Base-by-base conservation (phyloP, 1,140 invertebrate genomes). In the Daktulosphaira vitifoliae region DNA sequence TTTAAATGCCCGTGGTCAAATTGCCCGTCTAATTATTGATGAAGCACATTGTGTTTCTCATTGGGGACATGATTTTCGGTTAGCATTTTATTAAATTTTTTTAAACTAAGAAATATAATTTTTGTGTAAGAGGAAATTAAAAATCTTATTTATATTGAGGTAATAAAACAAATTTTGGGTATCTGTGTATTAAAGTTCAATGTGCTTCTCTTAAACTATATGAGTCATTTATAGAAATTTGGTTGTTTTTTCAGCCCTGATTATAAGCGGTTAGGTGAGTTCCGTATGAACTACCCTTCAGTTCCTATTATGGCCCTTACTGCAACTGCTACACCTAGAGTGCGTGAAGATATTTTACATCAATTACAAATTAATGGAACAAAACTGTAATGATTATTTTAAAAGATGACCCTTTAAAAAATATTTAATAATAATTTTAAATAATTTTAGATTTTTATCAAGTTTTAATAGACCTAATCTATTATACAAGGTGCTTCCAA, bases 271-370 rank as follows among this genome's bases (percentile, higher is more conserved):
- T 69, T 81, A 29, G 72, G 71, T 2, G 23, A 65, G 5, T 68
- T 81, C 9, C 72, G 78, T 26, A 64, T 75, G 18, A 76, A 72
- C 20, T 83, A 77, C 70, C 78, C 77, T n/a, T 25, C 76, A 46
- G 79, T 87, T 48, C 86, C 86, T 13, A 80, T 88, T 56, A 75
- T 90, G 70, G 87, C 88, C 20, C 73, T 89, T 9, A 90, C 87
- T 26, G 87, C 87, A 2, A 90, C 88, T 49, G 96, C 95, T 8
- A 95, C 92, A 11, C 88, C 87, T 3, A 76, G 90, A 50, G 92
- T 98, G 2, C 80, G 94, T 26, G 79, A 84, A 48, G 95, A 99
- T 75, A 90, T 98, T 71, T 77, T 96, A 67, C 82, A 90, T 71
- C 93, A 96, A 74, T 78, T 98, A 4, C 78, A 80, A 56, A 85